Conservation (phyloP, 92 coral and sea anemone species). For the Zoanthus solanderi region DNA sequence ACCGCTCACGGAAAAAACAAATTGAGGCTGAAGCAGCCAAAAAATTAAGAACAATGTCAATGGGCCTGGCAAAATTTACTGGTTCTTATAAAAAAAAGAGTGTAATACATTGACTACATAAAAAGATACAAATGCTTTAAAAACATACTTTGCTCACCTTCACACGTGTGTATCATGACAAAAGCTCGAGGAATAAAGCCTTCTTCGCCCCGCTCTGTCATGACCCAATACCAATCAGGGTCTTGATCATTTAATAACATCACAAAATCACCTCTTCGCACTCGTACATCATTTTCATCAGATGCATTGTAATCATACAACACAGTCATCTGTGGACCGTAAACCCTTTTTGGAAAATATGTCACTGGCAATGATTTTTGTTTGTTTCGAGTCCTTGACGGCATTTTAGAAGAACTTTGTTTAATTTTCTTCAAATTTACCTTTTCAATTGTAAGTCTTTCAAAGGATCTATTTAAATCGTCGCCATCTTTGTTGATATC, state of each 20-base stretch:
- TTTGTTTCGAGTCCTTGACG: slow-evolving; percentile 36
- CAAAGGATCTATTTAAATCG: slow-evolving; percentile 53
- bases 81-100: too few relatives aligned
- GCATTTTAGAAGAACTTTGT: slow-evolving; percentile 26
- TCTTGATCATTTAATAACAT: slow-evolving; percentile 90
- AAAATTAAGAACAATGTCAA: too few relatives aligned
- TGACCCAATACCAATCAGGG: slow-evolving; percentile 87
- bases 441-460: slow-evolving; percentile 50
- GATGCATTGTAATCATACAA: slow-evolving; percentile 79
- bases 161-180: slow-evolving; percentile 85
- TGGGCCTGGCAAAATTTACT: too few relatives aligned
- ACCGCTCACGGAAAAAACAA: too few relatives aligned
- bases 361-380: slow-evolving; percentile 57
- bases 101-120: too few relatives aligned
- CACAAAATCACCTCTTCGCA: slow-evolving; percentile 81
- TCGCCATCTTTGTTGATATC: slow-evolving; percentile 78
- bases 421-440: slow-evolving; percentile 33
- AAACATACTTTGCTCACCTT: slow-evolving; percentile 67
- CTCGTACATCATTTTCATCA: slow-evolving; percentile 84
- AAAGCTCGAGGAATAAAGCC: slow-evolving; percentile 86
- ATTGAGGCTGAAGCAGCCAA: too few relatives aligned
- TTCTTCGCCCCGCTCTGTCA: slow-evolving; percentile 83
- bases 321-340: slow-evolving; percentile 85
- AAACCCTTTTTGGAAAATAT: slow-evolving; percentile 88
- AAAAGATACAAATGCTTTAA: too few relatives aligned